These are phyloP conservation scores for Lethenteron reissneri DNA, from an alignment of 2,113 vertebrate species.

Conservation along the genomic window DNA sequence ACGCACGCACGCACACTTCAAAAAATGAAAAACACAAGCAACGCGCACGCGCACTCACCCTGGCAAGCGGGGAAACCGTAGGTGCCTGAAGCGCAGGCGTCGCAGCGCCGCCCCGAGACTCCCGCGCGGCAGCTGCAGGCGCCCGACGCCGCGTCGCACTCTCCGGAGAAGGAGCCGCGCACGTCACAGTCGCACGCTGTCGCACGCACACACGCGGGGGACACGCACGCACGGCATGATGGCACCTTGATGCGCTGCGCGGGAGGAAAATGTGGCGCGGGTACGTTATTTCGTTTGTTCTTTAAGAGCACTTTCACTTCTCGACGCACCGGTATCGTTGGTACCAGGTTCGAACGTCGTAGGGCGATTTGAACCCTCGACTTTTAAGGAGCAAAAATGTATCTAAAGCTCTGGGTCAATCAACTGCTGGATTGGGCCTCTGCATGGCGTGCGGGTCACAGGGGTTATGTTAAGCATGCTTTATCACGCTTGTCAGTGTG, in stretches of 20 bases:
- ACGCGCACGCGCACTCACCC: constrained; percentile 21
- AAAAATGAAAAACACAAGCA: background rate
- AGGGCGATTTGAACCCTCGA: too few relatives aligned
- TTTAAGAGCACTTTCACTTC: too few relatives aligned
- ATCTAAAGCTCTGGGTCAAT: too few relatives aligned
- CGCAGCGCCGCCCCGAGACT: constrained; percentile 33
- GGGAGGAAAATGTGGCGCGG: background rate
- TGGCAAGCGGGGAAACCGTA: constrained; percentile 37
- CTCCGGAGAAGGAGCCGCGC: constrained; percentile 24
- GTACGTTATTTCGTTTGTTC: too few relatives aligned
- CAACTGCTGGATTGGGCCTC: too few relatives aligned
- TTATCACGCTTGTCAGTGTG: too few relatives aligned
- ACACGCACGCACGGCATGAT: too few relatives aligned
- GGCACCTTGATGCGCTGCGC: background rate
- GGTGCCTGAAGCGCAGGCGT: constrained; percentile 30
- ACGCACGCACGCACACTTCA: background rate
- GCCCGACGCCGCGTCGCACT: constrained; percentile 29
- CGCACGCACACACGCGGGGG: background rate
- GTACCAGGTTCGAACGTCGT: too few relatives aligned
- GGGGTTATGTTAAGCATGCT: too few relatives aligned
- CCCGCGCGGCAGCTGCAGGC: constrained; percentile 39
- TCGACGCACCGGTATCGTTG: too few relatives aligned
- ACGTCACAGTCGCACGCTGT: constrained; percentile 44
- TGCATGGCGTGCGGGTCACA: too few relatives aligned
- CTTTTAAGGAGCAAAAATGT: too few relatives aligned